Percentiles rank a stretch among this genome's conserved stretches.
Evolutionary conservation across 2,888 invertebrate species (phyloP).

Genomic region (Aproaerema taeniolella): DNA sequence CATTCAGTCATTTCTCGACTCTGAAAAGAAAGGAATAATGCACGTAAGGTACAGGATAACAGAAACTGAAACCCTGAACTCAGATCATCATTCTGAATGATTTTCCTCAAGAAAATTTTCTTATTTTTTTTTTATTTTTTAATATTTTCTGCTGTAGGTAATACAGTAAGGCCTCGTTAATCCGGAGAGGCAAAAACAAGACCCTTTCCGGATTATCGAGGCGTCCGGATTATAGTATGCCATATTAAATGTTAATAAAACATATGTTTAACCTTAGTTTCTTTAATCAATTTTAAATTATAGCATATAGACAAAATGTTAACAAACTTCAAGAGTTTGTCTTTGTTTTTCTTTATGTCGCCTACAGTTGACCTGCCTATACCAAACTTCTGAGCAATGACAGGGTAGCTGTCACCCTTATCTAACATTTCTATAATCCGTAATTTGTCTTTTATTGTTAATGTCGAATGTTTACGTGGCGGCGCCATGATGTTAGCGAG

Average conservation of each 20-base stretch:
- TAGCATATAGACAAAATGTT: no score
- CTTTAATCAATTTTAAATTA: no score
- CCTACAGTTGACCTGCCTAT: background rate
- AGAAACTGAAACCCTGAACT: background rate
- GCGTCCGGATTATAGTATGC: no score
- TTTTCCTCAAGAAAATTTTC: no score
- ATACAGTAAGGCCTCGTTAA: no score
- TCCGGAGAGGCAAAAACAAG: no score
- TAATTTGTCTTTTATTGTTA: background rate
- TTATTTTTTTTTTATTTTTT: no score
- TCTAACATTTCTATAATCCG: background rate
- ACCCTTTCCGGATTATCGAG: no score
- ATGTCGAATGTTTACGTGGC: background rate
- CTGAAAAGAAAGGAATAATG: slow-evolving; percentile 25
- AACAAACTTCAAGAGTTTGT: background rate
- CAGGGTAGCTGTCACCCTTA: background rate
- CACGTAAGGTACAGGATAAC: background rate
- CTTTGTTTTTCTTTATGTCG: background rate
- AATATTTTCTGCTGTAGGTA: background rate
- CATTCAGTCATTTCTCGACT: slow-evolving; percentile 37
- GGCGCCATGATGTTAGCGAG: no score
- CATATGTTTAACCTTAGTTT: no score
- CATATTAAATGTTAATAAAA: no score
- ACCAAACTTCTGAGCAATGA: background rate
- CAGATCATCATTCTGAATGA: no score